phyloP scores from a whole-genome alignment of 2,797 vertebrate species.

The Leucoraja ocellata region DNA sequence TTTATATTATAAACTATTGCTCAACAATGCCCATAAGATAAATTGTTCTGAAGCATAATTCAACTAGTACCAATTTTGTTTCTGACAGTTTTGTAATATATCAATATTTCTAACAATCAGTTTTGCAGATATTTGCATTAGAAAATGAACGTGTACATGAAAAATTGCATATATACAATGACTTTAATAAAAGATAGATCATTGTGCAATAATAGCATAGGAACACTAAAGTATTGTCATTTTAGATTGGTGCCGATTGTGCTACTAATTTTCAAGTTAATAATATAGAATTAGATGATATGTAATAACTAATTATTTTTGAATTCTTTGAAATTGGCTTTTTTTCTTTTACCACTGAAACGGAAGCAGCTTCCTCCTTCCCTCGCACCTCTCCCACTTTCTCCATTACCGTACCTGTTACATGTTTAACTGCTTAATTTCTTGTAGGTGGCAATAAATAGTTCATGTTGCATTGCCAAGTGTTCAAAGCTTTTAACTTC shows the following conservation, averaged over 20 bases:
- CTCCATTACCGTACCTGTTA: neutral
- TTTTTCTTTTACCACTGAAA: neutral
- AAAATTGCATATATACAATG: no score
- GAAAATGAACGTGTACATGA: neutral
- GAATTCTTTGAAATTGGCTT: neutral
- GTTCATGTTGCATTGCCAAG: neutral
- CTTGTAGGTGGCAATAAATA: neutral
- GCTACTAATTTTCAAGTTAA: neutral
- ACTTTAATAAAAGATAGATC: no score
- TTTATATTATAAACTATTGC: neutral
- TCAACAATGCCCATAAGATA: neutral
- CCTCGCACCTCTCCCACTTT: neutral
- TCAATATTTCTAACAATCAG: no score
- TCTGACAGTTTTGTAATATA: no score
- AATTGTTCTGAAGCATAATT: neutral
- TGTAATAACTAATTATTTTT: neutral
- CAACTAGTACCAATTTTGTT: no score
- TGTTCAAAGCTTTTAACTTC: slow-evolving; percentile 40
- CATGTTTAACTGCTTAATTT: neutral
- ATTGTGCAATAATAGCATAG: no score
- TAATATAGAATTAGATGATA: neutral
- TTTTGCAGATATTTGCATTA: neutral
- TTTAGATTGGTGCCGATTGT: neutral
- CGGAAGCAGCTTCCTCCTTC: neutral
- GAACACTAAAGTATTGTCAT: neutral